These are phyloP conservation scores for Microcebus lehilahytsara DNA, from an alignment of 2,113 vertebrate genomes.

Conservation along the genomic window DNA sequence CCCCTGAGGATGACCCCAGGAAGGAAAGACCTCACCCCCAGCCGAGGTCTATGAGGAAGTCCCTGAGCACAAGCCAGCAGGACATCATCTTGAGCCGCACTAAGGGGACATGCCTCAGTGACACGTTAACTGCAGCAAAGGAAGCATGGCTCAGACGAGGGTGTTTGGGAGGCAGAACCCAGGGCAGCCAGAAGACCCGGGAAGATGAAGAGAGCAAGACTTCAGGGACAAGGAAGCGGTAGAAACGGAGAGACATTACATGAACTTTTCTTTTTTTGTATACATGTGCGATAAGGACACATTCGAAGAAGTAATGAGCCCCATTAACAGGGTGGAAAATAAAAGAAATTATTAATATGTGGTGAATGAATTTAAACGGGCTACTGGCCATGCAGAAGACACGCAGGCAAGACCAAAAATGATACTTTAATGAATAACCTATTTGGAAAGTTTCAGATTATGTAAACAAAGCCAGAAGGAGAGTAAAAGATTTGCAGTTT, in stretches of 20 bases:
- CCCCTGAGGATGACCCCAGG: not conserved
- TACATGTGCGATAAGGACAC: not conserved
- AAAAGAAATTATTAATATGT: not conserved
- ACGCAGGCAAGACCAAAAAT: not conserved
- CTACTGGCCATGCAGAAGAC: not conserved
- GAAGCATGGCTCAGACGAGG: not conserved
- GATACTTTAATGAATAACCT: not conserved
- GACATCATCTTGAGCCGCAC: rapidly evolving
- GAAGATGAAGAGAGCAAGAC: not conserved
- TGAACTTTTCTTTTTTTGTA: not conserved
- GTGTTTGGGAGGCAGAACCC: rapidly evolving
- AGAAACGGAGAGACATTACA: not conserved
- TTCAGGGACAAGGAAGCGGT: not conserved
- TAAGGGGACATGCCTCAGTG: not conserved
- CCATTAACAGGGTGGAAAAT: not conserved
- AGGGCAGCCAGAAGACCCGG: not conserved
- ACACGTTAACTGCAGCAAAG: not conserved
- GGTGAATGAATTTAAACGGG: not conserved
- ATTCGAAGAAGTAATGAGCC: not conserved
- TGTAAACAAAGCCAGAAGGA: not conserved
- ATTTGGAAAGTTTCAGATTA: not conserved
- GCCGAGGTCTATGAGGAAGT: not conserved
- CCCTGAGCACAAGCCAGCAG: not conserved
- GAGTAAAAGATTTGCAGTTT: not conserved
- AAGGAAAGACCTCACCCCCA: not conserved